Base-by-base conservation (phyloP, 1,140 invertebrate genomes). In the Dreissena rostriformis region DNA sequence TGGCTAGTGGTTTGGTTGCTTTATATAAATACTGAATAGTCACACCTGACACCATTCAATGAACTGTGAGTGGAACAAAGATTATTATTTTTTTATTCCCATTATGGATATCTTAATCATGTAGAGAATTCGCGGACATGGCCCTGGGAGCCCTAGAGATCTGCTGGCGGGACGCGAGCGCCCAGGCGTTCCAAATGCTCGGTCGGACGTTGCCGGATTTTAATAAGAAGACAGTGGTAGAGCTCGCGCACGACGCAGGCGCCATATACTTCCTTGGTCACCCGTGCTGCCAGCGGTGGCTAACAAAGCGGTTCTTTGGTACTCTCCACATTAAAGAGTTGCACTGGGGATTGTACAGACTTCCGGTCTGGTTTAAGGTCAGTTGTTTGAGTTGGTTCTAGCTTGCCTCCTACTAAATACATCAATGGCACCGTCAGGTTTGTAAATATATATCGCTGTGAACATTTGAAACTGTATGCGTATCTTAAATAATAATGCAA, bases 231-330 rank as follows among this genome's bases (percentile, higher is more conserved):
- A 91, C 89, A 6, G 78, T 88, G 12, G 87, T 92, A 19, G 90
- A 92, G 61, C 86, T 92, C 26, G 91, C 92, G 22, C 86, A 91
- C 68, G 87, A 91, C 53, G 87, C 90, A 12, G 86, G 88, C 72
- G 90, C 91, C 80, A 86, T 87, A 14, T 86, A 87, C 63, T 94
- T 94, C 85, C 91, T 94, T 19, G 93, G 93, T 14, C 94, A 94
- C 87, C 91, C 92, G 14, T 94, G 93, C 75, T 94, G 93, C 87
- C 94, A 94, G 86, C 93, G 92, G 80, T 94, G 93, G 91, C 86
- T 94, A 15, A 92, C 91, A 0, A 90, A 90, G 26, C 86, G 89
- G 29, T 92, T 94, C 73, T 89, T 90, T 71, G 94, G 94, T 1
- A 85, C 89, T 10, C 91, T 94, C 57, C 87, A 90, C 52, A 86